These are phyloP conservation scores for Carollia perspicillata DNA, from an alignment of 2,113 vertebrate genomes.

Conservation along the genomic window DNA sequence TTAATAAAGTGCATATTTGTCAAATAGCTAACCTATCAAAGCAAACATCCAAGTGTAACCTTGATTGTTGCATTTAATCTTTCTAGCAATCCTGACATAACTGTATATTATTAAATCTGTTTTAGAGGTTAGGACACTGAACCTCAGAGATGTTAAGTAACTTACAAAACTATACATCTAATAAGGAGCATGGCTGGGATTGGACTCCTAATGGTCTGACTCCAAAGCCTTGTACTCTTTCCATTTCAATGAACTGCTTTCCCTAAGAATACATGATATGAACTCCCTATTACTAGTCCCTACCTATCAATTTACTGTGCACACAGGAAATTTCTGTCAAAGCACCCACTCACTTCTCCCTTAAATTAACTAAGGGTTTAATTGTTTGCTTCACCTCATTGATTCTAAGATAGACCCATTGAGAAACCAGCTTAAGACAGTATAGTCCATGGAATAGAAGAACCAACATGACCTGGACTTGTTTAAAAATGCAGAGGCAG, in stretches of 20 bases:
- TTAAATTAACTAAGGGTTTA: background rate
- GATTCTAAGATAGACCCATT: background rate
- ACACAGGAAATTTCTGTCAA: background rate
- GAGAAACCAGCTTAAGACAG: background rate
- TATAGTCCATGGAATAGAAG: background rate
- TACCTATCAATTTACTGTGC: background rate
- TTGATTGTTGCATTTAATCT: background rate
- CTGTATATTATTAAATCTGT: slow-evolving; percentile 1
- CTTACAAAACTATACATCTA: background rate
- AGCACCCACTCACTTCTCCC: background rate
- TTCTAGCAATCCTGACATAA: background rate
- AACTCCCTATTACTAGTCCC: background rate
- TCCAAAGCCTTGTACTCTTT: background rate
- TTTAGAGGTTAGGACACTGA: background rate
- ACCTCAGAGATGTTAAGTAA: background rate
- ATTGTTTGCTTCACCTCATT: background rate
- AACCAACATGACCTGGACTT: background rate
- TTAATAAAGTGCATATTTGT: background rate
- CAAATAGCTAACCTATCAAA: slow-evolving; percentile 7
- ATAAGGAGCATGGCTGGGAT: background rate
- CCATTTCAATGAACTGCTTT: background rate
- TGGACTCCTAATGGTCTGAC: background rate
- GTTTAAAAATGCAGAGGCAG: background rate
- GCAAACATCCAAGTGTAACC: background rate
- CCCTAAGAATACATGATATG: background rate